Percentiles rank a stretch among this genome's conserved stretches.
Conservation (phyloP, 2,113 vertebrate genomes). For the Todiramphus chloris region DNA sequence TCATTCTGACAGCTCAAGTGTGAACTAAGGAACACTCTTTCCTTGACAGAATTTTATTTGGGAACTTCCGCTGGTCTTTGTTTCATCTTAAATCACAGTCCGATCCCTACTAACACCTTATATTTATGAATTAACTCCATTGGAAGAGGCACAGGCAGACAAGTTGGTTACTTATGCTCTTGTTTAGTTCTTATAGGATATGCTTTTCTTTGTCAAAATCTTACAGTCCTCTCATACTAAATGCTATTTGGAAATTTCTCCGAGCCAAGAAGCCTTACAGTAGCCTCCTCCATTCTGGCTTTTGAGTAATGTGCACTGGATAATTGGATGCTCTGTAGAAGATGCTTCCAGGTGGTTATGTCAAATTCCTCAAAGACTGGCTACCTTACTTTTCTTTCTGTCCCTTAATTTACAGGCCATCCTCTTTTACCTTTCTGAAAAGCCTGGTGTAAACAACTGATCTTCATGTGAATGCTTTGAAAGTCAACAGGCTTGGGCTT, state of each 20-base stretch:
- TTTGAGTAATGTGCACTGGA: accelerated
- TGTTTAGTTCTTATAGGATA: neutral
- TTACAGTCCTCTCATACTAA: neutral
- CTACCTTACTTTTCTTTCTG: neutral
- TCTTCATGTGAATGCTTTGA: neutral
- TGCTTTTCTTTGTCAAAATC: neutral
- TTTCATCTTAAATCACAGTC: neutral
- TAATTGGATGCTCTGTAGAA: neutral
- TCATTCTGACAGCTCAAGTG: neutral
- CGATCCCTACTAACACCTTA: neutral
- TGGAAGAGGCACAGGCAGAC: neutral
- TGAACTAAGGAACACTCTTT: neutral
- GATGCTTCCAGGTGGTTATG: neutral
- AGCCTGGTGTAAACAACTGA: neutral
- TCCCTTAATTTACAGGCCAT: neutral
- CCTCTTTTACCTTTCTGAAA: neutral
- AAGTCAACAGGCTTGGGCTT: neutral
- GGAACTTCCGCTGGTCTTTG: neutral
- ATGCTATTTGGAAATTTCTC: neutral
- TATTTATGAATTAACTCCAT: neutral
- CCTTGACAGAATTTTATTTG: neutral
- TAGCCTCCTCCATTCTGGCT: neutral
- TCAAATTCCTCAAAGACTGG: neutral
- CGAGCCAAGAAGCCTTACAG: neutral
- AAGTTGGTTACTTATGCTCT: neutral